Percentiles rank a stretch among this genome's conserved stretches.
Evolutionary conservation across 2,888 invertebrate species (phyloP).

Genomic region (Tuberolachnus salignus): DNA sequence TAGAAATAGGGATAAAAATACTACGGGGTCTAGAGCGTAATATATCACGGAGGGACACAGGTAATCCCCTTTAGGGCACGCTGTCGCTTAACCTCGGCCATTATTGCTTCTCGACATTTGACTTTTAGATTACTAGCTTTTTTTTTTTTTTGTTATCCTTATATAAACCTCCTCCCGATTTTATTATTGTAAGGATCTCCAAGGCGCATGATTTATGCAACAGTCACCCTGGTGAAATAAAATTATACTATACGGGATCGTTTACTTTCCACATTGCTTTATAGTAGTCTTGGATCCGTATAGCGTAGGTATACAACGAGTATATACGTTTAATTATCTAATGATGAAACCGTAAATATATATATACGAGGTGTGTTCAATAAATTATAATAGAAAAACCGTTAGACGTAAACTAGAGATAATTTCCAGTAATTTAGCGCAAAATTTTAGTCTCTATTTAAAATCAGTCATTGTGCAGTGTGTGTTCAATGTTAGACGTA

Average conservation of each 20-base stretch:
- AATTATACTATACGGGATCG: slow-evolving; percentile 10
- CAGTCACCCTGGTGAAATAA: slow-evolving; percentile 22
- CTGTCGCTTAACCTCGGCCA: slow-evolving; percentile 56
- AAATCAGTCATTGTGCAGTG: too few species aligned
- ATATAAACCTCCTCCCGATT: slow-evolving; percentile 34
- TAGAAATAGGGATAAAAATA: slow-evolving; percentile 54
- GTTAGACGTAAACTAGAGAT: too few species aligned
- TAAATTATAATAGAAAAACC: too few species aligned
- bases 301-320: neutral
- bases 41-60: slow-evolving; percentile 55
- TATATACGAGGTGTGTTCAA: too few species aligned
- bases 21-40: slow-evolving; percentile 42
- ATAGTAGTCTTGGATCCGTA: neutral
- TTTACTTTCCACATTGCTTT: slow-evolving; percentile 38
- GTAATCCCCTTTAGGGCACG: slow-evolving; percentile 53
- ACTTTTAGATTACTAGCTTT: slow-evolving; percentile 53
- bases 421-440: too few species aligned
- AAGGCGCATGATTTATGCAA: slow-evolving; percentile 51
- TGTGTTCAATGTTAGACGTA: too few species aligned
- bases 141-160: slow-evolving; percentile 27
- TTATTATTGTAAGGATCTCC: slow-evolving; percentile 50
- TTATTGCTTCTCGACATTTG: slow-evolving; percentile 57
- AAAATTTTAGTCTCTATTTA: too few species aligned
- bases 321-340: neutral
- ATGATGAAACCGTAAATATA: neutral